Evolutionary conservation across 2,113 vertebrate species (phyloP), one percentile per base, ranked within the genome.

Genomic region (Struthidea cinerea): DNA sequence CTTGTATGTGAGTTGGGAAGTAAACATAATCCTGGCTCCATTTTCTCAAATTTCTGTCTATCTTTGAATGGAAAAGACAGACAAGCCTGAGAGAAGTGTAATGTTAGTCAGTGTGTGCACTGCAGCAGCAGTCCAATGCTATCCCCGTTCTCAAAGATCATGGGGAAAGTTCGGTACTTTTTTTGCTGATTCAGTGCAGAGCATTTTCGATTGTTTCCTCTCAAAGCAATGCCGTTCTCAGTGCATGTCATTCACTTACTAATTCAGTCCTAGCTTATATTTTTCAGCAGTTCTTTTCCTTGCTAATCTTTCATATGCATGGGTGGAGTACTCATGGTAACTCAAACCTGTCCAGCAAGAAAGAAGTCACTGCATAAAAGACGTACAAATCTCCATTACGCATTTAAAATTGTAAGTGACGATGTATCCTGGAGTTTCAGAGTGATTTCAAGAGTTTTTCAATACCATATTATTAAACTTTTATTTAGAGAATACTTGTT

Each of bases 281-380:
- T 94, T 94, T 95, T 87, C 94, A 96, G 61, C 61, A 74, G 35
- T 59, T 44, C 35, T 84, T 94, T 97, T 91, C 63, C 92, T 70
- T 87, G 78, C 49, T 94, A 94, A 95, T 82, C 91, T 96, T 76
- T 79, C 53, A 39, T 27, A 53, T 65, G 49, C 77, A 82, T 90
- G 89, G 94, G 96, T 85, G 94, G 89, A 95, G 91, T 78, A 65
- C 70, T 83, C 42, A 57, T 9, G 37, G 70, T 63, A 91, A 42
- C 30, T 23, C 56, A 90, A 96, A 96, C 95, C 84, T 87, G 93
- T 55, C 85, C 24, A 57, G 41, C 94, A 94, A 87, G 95, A 90
- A 85, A 83, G 13, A 81, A 68, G 23, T 26, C 68, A 42, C 49
- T 57, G 37, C 49, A 44, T 5, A 46, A 22, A 68, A 85, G 67